Evolutionary conservation across 2,797 vertebrate species (phyloP).

Genomic region (Arrhamphus sclerolepis): DNA sequence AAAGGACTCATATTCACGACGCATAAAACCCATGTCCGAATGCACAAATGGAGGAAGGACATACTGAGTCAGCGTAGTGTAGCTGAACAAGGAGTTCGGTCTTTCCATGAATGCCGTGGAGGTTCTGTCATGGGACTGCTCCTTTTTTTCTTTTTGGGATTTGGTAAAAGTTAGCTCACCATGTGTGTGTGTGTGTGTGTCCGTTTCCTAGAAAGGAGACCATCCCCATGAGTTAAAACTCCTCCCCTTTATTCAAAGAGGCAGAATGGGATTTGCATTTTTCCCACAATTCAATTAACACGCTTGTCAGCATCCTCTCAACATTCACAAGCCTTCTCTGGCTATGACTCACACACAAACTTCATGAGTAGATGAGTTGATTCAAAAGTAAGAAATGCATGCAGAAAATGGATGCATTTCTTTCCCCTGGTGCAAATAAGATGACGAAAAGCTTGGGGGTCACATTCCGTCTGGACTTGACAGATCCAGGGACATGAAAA

Average conservation of each 20-base stretch:
- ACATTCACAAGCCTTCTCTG: constrained; percentile 66
- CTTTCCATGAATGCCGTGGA: constrained; percentile 47
- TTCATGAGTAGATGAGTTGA: constrained; percentile 37
- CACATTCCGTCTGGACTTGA: constrained; percentile 62
- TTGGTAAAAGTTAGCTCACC: constrained; percentile 48
- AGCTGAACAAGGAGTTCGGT: constrained; percentile 50
- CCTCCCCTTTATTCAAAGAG: constrained; percentile 71
- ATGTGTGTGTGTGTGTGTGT: constrained; percentile 20
- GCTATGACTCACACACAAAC: constrained; percentile 36
- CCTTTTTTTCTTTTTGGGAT: constrained; percentile 35
- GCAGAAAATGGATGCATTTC: constrained; percentile 41
- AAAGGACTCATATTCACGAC: constrained; percentile 37
- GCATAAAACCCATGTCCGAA: constrained; percentile 22
- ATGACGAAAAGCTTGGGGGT: constrained; percentile 34
- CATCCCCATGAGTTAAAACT: constrained; percentile 59
- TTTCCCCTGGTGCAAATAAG: constrained; percentile 52
- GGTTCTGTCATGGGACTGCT: constrained; percentile 17
- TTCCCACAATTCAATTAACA: constrained; percentile 86
- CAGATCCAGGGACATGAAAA: constrained; percentile 51
- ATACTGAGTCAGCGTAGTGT: too few relatives aligned
- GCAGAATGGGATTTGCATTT: constrained; percentile 78
- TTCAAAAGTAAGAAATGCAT: constrained; percentile 44
- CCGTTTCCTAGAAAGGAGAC: constrained; percentile 28
- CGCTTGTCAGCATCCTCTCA: constrained; percentile 75
- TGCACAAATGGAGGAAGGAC: constrained; percentile 40